These are phyloP conservation scores for Agapetus fuscipes DNA, from an alignment of 2,888 invertebrate genomes.

Conservation along the genomic window DNA sequence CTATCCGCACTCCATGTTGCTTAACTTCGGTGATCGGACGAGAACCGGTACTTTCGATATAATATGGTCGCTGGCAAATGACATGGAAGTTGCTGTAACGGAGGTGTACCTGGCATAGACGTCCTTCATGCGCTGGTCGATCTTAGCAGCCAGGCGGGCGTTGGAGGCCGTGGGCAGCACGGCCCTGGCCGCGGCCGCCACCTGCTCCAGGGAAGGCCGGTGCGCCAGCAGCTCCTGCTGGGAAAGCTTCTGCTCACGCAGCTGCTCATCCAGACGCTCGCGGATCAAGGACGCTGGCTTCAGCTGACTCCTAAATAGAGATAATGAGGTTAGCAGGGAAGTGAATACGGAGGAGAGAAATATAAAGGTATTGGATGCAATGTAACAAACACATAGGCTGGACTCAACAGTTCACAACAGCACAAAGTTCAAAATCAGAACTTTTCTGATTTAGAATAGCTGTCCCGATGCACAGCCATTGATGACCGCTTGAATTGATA, in stretches of 20 bases:
- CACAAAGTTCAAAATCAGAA: too few species aligned
- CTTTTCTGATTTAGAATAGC: too few species aligned
- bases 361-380: background rate
- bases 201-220: conserved; percentile 73
- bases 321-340: background rate
- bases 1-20: conserved; percentile 15
- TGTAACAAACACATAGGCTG: too few species aligned
- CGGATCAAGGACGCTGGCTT: conserved; percentile 81
- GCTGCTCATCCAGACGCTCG: conserved; percentile 82
- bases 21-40: conserved; percentile 18
- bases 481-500: too few species aligned
- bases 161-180: conserved; percentile 74
- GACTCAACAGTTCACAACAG: too few species aligned
- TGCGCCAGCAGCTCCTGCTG: conserved; percentile 81
- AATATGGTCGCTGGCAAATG: too few species aligned
- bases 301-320: conserved; percentile 55
- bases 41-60: conserved; percentile 16
- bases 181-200: conserved; percentile 69
- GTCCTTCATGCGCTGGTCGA: conserved; percentile 82
- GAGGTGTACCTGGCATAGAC: conserved; percentile 54
- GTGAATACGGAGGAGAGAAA: background rate
- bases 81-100: too few species aligned
- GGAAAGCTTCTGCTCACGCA: conserved; percentile 74
- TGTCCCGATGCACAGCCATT: too few species aligned
- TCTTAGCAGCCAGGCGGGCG: conserved; percentile 78